Evolutionary conservation across 2,888 invertebrate species (phyloP).

Genomic region (Athalia circularis): DNA sequence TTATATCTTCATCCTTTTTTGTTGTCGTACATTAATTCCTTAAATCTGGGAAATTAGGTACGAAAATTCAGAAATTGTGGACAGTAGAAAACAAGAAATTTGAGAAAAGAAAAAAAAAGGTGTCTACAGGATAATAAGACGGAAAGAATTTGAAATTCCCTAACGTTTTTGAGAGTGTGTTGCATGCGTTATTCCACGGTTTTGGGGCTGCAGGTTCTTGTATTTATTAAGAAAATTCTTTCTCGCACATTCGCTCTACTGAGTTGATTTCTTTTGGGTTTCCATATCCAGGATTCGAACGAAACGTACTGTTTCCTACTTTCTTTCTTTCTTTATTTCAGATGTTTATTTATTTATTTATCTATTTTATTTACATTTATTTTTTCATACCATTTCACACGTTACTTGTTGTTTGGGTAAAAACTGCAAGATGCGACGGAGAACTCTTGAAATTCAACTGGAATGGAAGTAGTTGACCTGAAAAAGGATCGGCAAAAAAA

Average conservation of each 20-base stretch:
- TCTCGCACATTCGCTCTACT: no score
- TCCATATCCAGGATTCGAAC: not conserved
- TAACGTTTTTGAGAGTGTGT: not conserved
- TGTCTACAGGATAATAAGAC: not conserved
- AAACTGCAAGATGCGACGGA: not conserved
- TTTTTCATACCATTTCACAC: no score
- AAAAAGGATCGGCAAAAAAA: not conserved
- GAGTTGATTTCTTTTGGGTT: no score
- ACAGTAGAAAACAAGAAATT: not conserved
- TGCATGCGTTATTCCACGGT: conserved; percentile 68
- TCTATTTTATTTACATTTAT: no score
- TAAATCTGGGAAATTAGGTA: no score
- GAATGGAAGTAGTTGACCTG: not conserved
- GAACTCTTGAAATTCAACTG: not conserved
- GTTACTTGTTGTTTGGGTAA: not conserved
- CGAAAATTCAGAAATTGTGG: no score
- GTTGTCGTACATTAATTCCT: no score
- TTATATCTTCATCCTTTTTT: no score
- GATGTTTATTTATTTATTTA: no score
- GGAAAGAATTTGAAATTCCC: not conserved
- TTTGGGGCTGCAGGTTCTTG: conserved; percentile 49
- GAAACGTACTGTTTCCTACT: no score
- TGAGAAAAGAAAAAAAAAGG: not conserved
- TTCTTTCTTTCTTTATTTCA: no score
- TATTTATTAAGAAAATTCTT: conserved; percentile 70